Evolutionary conservation across 1,140 invertebrate species (phyloP).

Genomic region (Halesus radiatus): DNA sequence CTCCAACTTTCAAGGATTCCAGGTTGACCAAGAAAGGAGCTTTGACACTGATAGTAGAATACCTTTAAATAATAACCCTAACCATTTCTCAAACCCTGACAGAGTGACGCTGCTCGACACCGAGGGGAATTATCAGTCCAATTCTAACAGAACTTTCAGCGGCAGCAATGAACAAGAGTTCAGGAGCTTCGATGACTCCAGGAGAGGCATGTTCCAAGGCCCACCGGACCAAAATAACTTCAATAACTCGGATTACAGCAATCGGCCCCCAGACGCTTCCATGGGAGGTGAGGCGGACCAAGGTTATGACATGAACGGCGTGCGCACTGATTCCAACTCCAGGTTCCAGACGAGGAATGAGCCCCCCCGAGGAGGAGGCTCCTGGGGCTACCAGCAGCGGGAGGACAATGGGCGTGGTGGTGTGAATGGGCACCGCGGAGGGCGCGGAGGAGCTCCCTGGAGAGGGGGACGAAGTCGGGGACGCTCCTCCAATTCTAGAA

Average conservation of each 20-base stretch:
- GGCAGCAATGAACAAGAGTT: slow-evolving; percentile 30
- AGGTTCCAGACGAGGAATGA: slow-evolving; percentile 39
- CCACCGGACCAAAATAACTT: slow-evolving; percentile 46
- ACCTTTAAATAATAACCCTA: slow-evolving; percentile 12
- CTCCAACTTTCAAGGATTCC: slow-evolving; percentile 47
- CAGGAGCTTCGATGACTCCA: slow-evolving; percentile 33
- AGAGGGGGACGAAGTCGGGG: slow-evolving; percentile 58
- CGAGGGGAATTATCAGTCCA: slow-evolving; percentile 31
- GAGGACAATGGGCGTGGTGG: slow-evolving; percentile 2
- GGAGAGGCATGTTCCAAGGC: slow-evolving; percentile 21
- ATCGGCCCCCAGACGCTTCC: slow-evolving; percentile 30
- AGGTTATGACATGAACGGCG: slow-evolving; percentile 58
- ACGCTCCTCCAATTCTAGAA: slow-evolving; percentile 57
- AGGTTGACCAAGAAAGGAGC: slow-evolving; percentile 23
- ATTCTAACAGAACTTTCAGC: slow-evolving; percentile 33
- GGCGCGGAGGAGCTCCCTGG: slow-evolving; percentile 56
- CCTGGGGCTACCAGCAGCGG: slow-evolving; percentile 47
- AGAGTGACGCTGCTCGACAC: slow-evolving; percentile 16
- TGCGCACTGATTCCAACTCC: slow-evolving; percentile 26
- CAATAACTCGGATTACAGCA: slow-evolving; percentile 37
- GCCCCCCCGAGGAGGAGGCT: slow-evolving; percentile 53
- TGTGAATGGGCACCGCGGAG: slow-evolving; percentile 60
- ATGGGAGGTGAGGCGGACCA: slow-evolving; percentile 50
- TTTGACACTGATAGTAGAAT: slow-evolving; percentile 21
- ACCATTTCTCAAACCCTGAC: neutral